Evolutionary conservation across 2,113 vertebrate species (phyloP).

Genomic region (Anoura caudifer): DNA sequence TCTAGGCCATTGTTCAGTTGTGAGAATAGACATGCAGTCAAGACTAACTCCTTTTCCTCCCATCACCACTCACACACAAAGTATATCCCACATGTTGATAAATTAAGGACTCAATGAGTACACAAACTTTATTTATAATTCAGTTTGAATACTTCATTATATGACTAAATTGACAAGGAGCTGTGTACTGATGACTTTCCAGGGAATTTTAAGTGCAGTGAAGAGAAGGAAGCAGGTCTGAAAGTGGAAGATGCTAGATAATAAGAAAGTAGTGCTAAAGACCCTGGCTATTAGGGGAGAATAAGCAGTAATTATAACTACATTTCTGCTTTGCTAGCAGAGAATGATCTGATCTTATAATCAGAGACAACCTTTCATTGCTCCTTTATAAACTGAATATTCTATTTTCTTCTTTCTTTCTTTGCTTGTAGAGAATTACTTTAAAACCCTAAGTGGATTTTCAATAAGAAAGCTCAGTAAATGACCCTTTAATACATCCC

Average conservation of each 20-base stretch:
- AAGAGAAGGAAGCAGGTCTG: neutral
- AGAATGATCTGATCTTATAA: neutral
- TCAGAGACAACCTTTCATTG: neutral
- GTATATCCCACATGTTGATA: neutral
- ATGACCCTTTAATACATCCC: neutral
- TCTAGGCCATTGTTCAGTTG: neutral
- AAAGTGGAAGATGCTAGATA: neutral
- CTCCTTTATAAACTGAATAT: neutral
- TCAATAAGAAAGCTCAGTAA: neutral
- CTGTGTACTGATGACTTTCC: neutral
- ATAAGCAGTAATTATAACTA: neutral
- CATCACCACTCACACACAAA: neutral
- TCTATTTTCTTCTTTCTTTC: slow-evolving; percentile 8
- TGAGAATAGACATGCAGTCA: neutral
- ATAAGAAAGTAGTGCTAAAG: neutral
- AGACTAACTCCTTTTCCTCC: neutral
- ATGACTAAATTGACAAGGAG: neutral
- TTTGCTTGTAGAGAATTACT: neutral
- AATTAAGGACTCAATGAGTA: neutral
- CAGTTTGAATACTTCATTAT: neutral
- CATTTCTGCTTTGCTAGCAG: neutral
- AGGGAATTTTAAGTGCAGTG: neutral
- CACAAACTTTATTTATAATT: neutral
- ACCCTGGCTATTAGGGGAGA: neutral
- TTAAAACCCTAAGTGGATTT: neutral